Evolutionary conservation across 2,888 invertebrate genomes (phyloP).

Genomic region (Ormyrus labotus): DNA sequence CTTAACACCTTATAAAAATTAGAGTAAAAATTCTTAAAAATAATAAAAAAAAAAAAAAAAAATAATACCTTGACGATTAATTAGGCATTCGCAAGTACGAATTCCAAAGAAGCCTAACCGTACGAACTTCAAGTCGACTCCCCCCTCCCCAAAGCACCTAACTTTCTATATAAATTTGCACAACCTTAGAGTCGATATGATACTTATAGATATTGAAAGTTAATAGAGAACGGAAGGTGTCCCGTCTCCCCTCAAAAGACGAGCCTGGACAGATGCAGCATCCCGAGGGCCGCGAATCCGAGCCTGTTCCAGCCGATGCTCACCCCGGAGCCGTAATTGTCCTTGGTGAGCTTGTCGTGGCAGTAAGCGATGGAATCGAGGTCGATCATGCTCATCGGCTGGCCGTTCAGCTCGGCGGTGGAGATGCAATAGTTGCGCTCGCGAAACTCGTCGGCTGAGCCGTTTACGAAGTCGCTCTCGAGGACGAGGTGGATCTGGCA

Average conservation of each 20-base stretch:
- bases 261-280: conserved; percentile 25
- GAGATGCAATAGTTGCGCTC: conserved; percentile 90
- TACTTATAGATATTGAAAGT: not conserved
- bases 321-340: conserved; percentile 78
- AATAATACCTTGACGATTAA: no score
- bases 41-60: no score
- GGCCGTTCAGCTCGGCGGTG: conserved; percentile 88
- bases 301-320: conserved; percentile 32
- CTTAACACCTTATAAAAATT: no score
- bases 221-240: not conserved
- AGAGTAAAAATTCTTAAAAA: no score
- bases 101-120: no score
- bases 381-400: conserved; percentile 83
- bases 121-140: no score
- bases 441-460: conserved; percentile 77
- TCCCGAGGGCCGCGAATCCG: not conserved
- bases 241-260: not conserved
- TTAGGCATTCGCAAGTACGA: no score
- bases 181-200: conserved; percentile 48
- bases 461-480: conserved; percentile 85
- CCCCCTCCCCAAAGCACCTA: not conserved
- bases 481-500: conserved; percentile 88
- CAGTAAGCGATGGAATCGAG: conserved; percentile 82
- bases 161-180: conserved; percentile 45
- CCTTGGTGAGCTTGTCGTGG: conserved; percentile 82